Percentiles rank a stretch among this genome's conserved stretches.
These are phyloP conservation scores for Chesias legatella DNA, from an alignment of 2,888 invertebrate species.

Conservation along the genomic window DNA sequence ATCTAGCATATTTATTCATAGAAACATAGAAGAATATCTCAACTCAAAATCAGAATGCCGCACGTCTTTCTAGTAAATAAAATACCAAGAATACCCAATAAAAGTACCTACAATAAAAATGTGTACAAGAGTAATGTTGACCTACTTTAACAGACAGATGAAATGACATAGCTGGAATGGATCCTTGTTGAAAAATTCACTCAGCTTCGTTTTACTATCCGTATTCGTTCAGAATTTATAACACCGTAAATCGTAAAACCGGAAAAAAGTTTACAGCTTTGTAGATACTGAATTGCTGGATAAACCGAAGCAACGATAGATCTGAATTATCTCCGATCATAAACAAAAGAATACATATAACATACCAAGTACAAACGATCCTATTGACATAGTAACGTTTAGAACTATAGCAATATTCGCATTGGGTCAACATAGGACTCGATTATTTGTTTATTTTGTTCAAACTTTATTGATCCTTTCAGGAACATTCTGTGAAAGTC, in stretches of 20 bases:
- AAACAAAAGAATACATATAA: slow-evolving; percentile 34
- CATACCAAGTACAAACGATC: too few species aligned
- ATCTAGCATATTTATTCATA: too few species aligned
- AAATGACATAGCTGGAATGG: slow-evolving; percentile 35
- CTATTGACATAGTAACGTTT: too few species aligned
- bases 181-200: slow-evolving; percentile 65
- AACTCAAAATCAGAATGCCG: too few species aligned
- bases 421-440: too few species aligned
- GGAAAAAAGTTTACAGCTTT: slow-evolving; percentile 64
- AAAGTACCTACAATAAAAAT: background rate
- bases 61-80: too few species aligned
- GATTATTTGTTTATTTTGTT: too few species aligned
- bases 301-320: slow-evolving; percentile 50
- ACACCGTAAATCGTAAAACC: slow-evolving; percentile 63
- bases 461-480: too few species aligned
- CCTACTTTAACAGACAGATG: slow-evolving; percentile 13
- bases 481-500: too few species aligned
- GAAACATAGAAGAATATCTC: too few species aligned
- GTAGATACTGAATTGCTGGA: slow-evolving; percentile 52
- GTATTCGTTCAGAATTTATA: slow-evolving; percentile 70
- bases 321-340: slow-evolving; percentile 44
- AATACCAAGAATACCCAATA: too few species aligned
- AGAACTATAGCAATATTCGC: too few species aligned
- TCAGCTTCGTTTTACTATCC: slow-evolving; percentile 63
- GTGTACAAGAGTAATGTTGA: slow-evolving; percentile 5